Base-by-base conservation (phyloP, 2,113 vertebrate genomes). In the Etheostoma cragini region DNA sequence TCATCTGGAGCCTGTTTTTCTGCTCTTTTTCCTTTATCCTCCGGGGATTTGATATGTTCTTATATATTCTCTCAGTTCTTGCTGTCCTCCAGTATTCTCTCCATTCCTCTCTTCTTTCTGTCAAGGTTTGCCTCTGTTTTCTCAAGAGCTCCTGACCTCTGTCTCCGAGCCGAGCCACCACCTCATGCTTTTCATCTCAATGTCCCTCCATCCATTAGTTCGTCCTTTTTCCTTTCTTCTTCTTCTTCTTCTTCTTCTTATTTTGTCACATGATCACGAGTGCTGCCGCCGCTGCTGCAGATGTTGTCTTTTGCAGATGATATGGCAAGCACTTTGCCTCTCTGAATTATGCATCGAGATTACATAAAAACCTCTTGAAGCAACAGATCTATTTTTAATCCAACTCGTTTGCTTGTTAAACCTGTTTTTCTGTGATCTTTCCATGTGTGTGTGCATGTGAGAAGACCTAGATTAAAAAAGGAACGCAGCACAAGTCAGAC, bases 331-430 rank as follows among this genome's bases (percentile, higher is more conserved):
- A 89, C 90, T 95, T 94, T 94, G 88, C 80, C 88, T 82, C 62
- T 81, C 76, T 95, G 85, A 95, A 95, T 95, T 93, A 95, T 94
- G 85, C 92, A 94, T 93, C 3, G 56, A 76, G 84, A 93, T 93
- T 91, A 91, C 93, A 93, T 93, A 83, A 92, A 92, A 90, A 81
- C 77, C 62, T 88, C 76, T 86, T 81, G 91, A 89, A 91, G 86
- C 82, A 90, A 73, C 76, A 83, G 88, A 94, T 95, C 87, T 91
- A 95, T 95, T 92, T 94, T 95, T 93, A 94, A 93, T 94, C 88
- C 60, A 54, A 81, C 74, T 84, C 56, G 45, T 91, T 93, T 83
- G 80, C 88, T 91, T 83, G 90, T 93, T 93, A 87, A 85, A 89
- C 84, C 85, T 84, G 91, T 69, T 38, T 85, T 87, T 50, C 80